Percentiles rank a stretch among this genome's conserved stretches.
These are phyloP conservation scores for Drosophila micromelanica DNA, from an alignment of 1,140 invertebrate species.

Conservation along the genomic window DNA sequence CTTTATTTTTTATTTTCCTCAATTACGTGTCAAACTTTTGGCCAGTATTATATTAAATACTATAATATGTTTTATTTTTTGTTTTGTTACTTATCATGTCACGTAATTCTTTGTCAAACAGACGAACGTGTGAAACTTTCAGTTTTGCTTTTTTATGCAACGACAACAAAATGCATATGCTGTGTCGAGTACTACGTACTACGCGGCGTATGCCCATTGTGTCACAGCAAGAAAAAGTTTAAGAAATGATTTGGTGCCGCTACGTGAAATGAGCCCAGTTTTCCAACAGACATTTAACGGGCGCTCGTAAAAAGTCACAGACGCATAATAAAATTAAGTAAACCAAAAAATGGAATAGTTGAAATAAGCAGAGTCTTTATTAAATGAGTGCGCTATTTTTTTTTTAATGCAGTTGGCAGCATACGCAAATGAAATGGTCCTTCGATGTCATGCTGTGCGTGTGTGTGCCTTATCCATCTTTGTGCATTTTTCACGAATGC, in stretches of 20 bases:
- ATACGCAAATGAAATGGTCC: constrained; percentile 3
- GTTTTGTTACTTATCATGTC: constrained; percentile 50
- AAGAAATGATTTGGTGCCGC: constrained; percentile 35
- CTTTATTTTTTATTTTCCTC: constrained; percentile 12
- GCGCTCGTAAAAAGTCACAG: constrained; percentile 3
- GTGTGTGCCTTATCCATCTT: constrained; percentile 4
- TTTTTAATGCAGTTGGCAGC: not conserved
- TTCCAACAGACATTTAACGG: constrained; percentile 36
- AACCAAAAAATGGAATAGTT: not conserved
- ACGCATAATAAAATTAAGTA: not conserved
- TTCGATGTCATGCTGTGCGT: constrained; percentile 1
- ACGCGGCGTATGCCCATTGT: constrained; percentile 41
- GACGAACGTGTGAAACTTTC: constrained; percentile 59
- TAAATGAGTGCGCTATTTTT: constrained; percentile 20
- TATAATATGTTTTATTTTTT: constrained; percentile 14
- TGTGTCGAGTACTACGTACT: constrained; percentile 13
- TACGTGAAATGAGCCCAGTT: constrained; percentile 36
- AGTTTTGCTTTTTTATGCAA: constrained; percentile 28
- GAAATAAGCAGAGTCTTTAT: constrained; percentile 5
- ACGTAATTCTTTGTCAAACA: constrained; percentile 68
- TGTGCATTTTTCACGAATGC: not conserved
- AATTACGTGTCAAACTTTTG: constrained; percentile 34
- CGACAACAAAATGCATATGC: not conserved
- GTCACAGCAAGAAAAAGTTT: constrained; percentile 11
- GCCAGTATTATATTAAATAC: not conserved